These are phyloP conservation scores for Druon quercuslanigerum DNA, from an alignment of 1,140 invertebrate species.

Conservation along the genomic window DNA sequence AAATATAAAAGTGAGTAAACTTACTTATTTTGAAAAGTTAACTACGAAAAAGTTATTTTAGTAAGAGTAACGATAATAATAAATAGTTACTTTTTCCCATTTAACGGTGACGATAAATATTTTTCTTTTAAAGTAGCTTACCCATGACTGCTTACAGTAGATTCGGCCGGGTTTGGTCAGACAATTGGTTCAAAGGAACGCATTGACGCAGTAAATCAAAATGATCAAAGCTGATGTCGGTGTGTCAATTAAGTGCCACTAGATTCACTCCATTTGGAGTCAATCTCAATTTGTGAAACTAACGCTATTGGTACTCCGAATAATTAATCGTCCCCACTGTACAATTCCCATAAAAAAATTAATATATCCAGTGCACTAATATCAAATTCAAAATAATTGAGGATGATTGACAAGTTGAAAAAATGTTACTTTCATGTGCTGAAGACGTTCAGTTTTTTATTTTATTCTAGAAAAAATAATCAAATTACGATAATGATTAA, in stretches of 20 bases:
- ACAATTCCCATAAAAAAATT: background rate
- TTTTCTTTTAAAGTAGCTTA: too few relatives aligned
- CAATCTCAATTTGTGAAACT: background rate
- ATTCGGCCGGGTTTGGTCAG: constrained; percentile 42
- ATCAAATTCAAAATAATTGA: background rate
- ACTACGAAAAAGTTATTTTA: too few relatives aligned
- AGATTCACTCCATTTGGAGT: constrained; percentile 18
- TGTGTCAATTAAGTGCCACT: constrained; percentile 24
- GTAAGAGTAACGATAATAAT: too few relatives aligned
- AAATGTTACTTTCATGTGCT: too few relatives aligned
- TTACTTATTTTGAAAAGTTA: too few relatives aligned
- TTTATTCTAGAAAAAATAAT: too few relatives aligned
- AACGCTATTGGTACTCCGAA: background rate
- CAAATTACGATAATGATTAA: too few relatives aligned
- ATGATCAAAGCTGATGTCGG: constrained; percentile 26
- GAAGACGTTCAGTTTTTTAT: too few relatives aligned
- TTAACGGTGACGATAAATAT: too few relatives aligned
- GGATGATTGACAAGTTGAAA: too few relatives aligned
- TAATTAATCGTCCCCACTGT: background rate
- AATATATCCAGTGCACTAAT: background rate
- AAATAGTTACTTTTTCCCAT: too few relatives aligned
- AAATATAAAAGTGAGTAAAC: too few relatives aligned
- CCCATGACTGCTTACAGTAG: background rate
- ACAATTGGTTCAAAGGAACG: background rate
- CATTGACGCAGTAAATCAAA: constrained; percentile 29